phyloP scores from a whole-genome alignment of 2,888 invertebrate species.

The Bombylius discolor region DNA sequence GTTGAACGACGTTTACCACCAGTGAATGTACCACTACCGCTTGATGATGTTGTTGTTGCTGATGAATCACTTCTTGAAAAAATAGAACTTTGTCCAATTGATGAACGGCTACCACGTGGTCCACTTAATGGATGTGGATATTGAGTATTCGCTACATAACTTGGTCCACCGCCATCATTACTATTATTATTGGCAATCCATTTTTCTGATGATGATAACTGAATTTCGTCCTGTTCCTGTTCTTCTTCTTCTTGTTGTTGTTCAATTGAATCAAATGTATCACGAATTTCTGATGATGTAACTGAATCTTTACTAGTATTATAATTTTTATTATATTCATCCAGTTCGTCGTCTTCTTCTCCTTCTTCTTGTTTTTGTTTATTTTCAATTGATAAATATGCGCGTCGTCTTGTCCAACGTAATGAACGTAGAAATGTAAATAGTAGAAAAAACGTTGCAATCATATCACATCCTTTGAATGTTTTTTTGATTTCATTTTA shows the following conservation, averaged over 20 bases:
- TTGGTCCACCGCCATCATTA: background rate
- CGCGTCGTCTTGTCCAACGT: constrained; percentile 29
- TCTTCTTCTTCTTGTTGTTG: constrained; percentile 10
- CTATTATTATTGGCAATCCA: background rate
- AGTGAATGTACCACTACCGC: constrained; percentile 31
- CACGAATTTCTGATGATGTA: too few species aligned
- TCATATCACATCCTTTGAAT: constrained; percentile 23
- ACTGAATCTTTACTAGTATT: too few species aligned
- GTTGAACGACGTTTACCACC: constrained; percentile 32
- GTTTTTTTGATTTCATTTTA: constrained; percentile 5
- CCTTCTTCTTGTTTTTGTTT: background rate
- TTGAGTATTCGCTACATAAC: background rate
- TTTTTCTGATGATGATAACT: background rate
- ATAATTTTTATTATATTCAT: background rate
- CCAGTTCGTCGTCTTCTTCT: background rate
- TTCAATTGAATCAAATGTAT: too few species aligned
- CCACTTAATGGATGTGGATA: background rate
- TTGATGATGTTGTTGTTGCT: constrained; percentile 33
- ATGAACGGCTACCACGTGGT: constrained; percentile 29
- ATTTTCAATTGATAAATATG: constrained; percentile 1
- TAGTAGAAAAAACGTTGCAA: constrained; percentile 36
- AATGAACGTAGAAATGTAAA: constrained; percentile 37
- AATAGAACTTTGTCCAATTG: constrained; percentile 19
- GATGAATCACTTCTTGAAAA: constrained; percentile 37
- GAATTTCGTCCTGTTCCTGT: background rate